phyloP scores from a whole-genome alignment of 2,113 vertebrate species.

The Lipophrys pholis region DNA sequence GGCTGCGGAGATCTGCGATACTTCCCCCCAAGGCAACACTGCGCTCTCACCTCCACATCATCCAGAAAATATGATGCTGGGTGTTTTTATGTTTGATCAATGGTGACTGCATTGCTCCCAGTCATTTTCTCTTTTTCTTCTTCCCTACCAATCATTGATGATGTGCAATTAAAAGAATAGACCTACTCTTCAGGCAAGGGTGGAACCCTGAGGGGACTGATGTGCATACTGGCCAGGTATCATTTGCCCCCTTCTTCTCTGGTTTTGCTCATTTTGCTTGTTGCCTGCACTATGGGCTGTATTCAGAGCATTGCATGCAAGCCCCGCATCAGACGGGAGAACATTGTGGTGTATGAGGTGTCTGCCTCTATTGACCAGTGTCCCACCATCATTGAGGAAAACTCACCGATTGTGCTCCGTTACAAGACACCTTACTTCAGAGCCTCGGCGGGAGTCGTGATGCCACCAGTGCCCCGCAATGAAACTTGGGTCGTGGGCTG shows the following conservation, averaged over 20 bases:
- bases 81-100: conserved; percentile 45
- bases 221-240: conserved; percentile 78
- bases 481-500: conserved; percentile 99
- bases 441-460: conserved; percentile 93
- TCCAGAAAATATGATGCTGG: conserved; percentile 50
- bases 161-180: conserved; percentile 64
- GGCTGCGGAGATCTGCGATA: conserved; percentile 77
- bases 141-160: conserved; percentile 50
- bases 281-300: conserved; percentile 90
- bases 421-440: conserved; percentile 99
- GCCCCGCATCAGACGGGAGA: conserved; percentile 94
- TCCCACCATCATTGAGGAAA: conserved; percentile 96
- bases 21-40: conserved; percentile 63
- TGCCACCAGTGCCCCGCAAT: conserved; percentile 95
- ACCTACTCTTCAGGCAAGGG: conserved; percentile 69
- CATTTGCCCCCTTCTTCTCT: conserved; percentile 75
- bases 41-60: conserved; percentile 53
- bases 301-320: conserved; percentile 97
- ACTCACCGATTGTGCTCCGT: conserved; percentile 96
- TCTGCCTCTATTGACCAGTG: conserved; percentile 96
- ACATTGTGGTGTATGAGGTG: conserved; percentile 97
- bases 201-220: conserved; percentile 77
- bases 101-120: conserved; percentile 56
- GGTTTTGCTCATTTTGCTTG: conserved; percentile 78
- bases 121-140: conserved; percentile 3